Conservation (phyloP, 2,113 vertebrate genomes). For the Brachirus orientalis region DNA sequence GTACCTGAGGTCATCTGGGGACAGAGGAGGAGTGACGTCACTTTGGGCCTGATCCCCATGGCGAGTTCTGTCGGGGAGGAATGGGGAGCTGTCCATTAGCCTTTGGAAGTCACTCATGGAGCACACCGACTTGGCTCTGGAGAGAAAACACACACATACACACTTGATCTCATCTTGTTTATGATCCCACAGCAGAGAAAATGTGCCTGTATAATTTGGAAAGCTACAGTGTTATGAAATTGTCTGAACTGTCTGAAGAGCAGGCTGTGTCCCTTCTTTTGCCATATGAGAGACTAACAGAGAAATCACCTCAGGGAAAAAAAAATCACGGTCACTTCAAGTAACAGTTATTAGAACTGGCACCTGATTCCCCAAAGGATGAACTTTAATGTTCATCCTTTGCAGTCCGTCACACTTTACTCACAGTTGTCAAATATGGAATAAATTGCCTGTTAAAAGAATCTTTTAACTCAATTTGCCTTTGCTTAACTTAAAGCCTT, state of each 20-base stretch:
- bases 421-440: no score
- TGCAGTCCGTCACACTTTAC: no score
- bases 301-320: no score
- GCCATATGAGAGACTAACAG: conserved; percentile 10
- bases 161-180: no score
- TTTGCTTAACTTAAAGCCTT: no score
- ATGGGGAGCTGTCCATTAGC: conserved; percentile 97
- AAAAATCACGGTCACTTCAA: conserved; percentile 27
- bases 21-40: conserved; percentile 93
- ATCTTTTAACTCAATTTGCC: no score
- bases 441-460: no score
- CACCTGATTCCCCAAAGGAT: conserved; percentile 4
- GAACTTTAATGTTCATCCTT: no score
- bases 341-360: conserved; percentile 35
- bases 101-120: conserved; percentile 99
- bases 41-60: conserved; percentile 80
- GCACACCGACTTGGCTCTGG: conserved; percentile 95
- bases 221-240: conserved; percentile 29
- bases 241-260: conserved; percentile 51
- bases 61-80: conserved; percentile 91
- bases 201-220: background rate
- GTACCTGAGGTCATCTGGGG: conserved; percentile 97
- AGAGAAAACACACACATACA: conserved; percentile 32
- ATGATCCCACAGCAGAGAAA: background rate
- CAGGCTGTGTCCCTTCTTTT: no score